Percentiles rank a stretch among this genome's conserved stretches.
phyloP scores from a whole-genome alignment of 2,113 vertebrate genomes.

The Leptocoma aspasia region DNA sequence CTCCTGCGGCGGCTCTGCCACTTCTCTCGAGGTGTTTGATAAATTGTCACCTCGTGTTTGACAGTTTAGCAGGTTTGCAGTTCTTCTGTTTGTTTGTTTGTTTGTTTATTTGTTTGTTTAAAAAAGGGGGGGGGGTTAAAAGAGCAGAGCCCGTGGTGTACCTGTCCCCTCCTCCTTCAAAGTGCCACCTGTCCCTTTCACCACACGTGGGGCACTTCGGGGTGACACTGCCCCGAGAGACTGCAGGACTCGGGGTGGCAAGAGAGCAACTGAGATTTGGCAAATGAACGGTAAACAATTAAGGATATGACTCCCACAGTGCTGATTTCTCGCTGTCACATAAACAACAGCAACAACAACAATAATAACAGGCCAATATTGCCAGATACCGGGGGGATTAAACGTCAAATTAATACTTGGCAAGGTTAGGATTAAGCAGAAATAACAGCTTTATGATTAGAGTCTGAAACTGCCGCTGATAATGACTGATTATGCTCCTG shows the following conservation, averaged over 20 bases:
- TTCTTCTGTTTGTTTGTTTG: not conserved
- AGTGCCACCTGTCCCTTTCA: not conserved
- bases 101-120: not conserved
- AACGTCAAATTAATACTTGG: not conserved
- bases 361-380: not conserved
- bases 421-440: slow-evolving; percentile 6
- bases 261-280: not conserved
- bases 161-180: not conserved
- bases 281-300: not conserved
- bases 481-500: slow-evolving; percentile 15
- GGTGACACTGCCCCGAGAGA: not conserved
- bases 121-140: too few relatives aligned
- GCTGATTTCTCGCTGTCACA: not conserved
- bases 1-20: not conserved
- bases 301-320: not conserved
- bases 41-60: not conserved
- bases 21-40: not conserved
- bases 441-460: slow-evolving; percentile 27
- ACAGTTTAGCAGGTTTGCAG: not conserved
- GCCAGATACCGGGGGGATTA: not conserved
- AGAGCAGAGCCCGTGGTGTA: not conserved
- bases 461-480: not conserved
- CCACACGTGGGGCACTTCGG: fast-evolving
- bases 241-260: not conserved
- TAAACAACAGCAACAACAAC: not conserved